Base-by-base conservation (phyloP, 1,140 invertebrate species). In the Tachypleus tridentatus region DNA sequence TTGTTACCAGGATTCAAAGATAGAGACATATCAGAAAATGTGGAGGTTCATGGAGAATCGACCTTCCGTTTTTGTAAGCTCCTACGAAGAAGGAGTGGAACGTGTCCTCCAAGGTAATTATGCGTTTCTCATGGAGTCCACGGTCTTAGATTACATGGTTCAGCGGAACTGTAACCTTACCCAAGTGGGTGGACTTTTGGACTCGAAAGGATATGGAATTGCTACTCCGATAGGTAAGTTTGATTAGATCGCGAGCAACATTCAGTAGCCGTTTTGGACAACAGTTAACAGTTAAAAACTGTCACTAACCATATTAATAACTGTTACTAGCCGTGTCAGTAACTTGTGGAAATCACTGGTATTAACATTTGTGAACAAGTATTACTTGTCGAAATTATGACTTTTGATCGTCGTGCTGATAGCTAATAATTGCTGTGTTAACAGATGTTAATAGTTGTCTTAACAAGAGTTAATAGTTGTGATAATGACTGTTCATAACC, bases 111-210 rank as follows among this genome's bases (percentile, higher is more conserved):
- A 86, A 61, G 92, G 93, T 0, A 89, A 97, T 73, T 99, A 98
- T 75, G 97, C 97, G 0, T 98, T 97, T 75, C 82, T 99, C 47
- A 98, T 98, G 91, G 97, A 99, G 79, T 97, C 93, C 0, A 97
- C 94, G 0, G 97, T 97, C 85, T 79, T 99, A 60, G 97, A 99
- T 76, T 97, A 96, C 74, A 86, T 87, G 1, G 90, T 96, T 1
- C 93, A 98, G 78, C 81, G 95, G 61, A 91, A 98, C 74, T 99
- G 96, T 77, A 97, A 98, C 78, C 80, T 99, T 4, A 99, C 96
- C 50, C 94, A 98, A 82, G 93, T 99, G 56, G 96, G 96, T 0
- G 95, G 94, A 3, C 81, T 97, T 1, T 79, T 97, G 10, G 93
- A 96, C 72, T 93, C 89, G 50, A 97, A 97, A 77, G 88, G 84